A percentile compares a stretch with the other conserved stretches of the same genome.
Conservation (phyloP, 2,888 invertebrate genomes). For the Zhengitettix transpicula region DNA sequence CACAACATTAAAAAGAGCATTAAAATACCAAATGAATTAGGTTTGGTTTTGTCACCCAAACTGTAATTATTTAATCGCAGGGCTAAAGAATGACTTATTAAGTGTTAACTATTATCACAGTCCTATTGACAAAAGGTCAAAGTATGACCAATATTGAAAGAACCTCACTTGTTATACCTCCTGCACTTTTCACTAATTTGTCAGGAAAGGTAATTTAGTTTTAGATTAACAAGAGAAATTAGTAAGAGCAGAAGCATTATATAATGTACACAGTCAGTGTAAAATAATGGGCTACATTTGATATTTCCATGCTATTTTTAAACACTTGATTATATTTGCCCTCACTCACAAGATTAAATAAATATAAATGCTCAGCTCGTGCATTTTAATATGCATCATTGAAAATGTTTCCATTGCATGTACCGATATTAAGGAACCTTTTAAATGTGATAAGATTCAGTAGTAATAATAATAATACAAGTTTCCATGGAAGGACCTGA, state of each 20-base stretch:
- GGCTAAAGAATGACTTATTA: too few species aligned
- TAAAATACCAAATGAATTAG: too few species aligned
- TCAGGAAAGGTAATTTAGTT: too few species aligned
- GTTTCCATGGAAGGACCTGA: conserved; percentile 4
- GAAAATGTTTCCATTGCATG: not conserved
- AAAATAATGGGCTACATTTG: not conserved
- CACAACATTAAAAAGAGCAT: too few species aligned
- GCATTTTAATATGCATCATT: not conserved
- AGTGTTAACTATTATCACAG: too few species aligned
- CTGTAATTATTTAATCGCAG: too few species aligned
- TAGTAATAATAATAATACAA: not conserved
- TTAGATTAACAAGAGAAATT: too few species aligned
- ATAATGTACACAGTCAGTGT: too few species aligned
- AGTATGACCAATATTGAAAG: not conserved
- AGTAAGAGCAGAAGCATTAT: too few species aligned
- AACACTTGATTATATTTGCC: not conserved
- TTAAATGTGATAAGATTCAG: not conserved
- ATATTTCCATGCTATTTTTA: not conserved
- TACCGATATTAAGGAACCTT: conserved; percentile 3
- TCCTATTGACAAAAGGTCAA: not conserved
- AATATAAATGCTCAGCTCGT: not conserved
- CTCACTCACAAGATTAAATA: not conserved
- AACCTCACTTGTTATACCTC: too few species aligned
- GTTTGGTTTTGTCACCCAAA: too few species aligned
- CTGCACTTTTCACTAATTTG: too few species aligned